Conservation (phyloP, 2,888 invertebrate species). For the Hemithea aestivaria region DNA sequence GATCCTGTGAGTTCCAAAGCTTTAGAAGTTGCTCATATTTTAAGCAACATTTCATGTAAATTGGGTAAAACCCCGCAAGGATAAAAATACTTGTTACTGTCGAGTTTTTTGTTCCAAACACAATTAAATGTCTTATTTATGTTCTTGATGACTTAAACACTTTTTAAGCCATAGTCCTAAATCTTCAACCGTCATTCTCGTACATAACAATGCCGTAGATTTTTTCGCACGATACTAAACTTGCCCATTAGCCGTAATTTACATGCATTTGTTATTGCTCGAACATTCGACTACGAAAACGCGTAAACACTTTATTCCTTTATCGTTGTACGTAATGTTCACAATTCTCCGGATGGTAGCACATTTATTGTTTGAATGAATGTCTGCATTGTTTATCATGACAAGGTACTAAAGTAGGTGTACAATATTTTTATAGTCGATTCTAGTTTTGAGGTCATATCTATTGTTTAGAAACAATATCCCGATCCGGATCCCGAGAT, state of each 20-base stretch:
- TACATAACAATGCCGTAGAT: slow-evolving; percentile 51
- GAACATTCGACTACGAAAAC: slow-evolving; percentile 19
- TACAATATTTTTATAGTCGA: neutral
- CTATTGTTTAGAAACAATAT: slow-evolving; percentile 40
- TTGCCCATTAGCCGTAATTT: slow-evolving; percentile 55
- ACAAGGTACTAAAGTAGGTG: slow-evolving; percentile 1
- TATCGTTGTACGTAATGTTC: slow-evolving; percentile 6
- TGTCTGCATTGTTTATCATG: neutral
- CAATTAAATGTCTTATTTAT: too few species aligned
- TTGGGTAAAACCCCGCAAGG: too few species aligned
- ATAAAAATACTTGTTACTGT: too few species aligned
- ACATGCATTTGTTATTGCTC: slow-evolving; percentile 46
- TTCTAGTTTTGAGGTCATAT: slow-evolving; percentile 35
- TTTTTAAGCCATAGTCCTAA: slow-evolving; percentile 32
- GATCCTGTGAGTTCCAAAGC: neutral
- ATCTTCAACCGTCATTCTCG: slow-evolving; percentile 34
- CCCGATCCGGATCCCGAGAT: too few species aligned
- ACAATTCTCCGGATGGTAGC: neutral
- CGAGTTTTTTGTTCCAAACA: too few species aligned
- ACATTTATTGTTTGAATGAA: neutral
- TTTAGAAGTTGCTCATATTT: too few species aligned
- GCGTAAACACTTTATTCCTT: slow-evolving; percentile 13
- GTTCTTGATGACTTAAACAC: neutral
- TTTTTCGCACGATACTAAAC: slow-evolving; percentile 61
- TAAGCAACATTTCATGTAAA: too few species aligned